phyloP scores from a whole-genome alignment of 2,797 vertebrate species.

The Oreochromis grahami region DNA sequence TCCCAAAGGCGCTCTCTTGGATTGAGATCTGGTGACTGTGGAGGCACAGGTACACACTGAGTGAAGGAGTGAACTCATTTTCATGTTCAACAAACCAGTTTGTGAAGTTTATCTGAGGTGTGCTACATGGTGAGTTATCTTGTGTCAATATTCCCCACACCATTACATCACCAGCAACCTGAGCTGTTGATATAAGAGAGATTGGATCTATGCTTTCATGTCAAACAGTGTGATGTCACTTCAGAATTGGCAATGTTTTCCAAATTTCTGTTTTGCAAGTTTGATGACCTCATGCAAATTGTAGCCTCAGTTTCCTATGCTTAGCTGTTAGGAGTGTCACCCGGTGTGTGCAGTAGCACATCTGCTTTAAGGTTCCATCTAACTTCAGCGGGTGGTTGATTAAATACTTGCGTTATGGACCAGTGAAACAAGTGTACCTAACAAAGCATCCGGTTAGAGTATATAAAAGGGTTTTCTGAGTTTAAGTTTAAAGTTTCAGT shows the following conservation, averaged over 20 bases:
- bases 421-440: background rate
- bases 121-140: background rate
- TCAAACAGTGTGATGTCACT: background rate
- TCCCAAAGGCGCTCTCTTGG: background rate
- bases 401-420: rapidly evolving
- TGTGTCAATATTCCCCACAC: background rate
- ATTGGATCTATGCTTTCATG: background rate
- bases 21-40: background rate
- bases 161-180: background rate
- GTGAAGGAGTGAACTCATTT: background rate
- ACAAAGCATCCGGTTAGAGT: background rate
- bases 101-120: background rate
- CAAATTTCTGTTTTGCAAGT: background rate
- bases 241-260: background rate
- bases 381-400: background rate
- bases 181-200: background rate
- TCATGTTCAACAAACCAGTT: background rate
- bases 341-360: background rate
- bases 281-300: background rate
- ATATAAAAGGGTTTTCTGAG: background rate
- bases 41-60: background rate
- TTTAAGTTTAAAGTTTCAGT: background rate
- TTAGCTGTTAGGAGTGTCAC: background rate
- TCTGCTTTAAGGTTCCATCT: background rate
- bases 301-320: background rate